These are phyloP conservation scores for Eretmodus cyanostictus DNA, from an alignment of 2,113 vertebrate genomes.

Conservation along the genomic window DNA sequence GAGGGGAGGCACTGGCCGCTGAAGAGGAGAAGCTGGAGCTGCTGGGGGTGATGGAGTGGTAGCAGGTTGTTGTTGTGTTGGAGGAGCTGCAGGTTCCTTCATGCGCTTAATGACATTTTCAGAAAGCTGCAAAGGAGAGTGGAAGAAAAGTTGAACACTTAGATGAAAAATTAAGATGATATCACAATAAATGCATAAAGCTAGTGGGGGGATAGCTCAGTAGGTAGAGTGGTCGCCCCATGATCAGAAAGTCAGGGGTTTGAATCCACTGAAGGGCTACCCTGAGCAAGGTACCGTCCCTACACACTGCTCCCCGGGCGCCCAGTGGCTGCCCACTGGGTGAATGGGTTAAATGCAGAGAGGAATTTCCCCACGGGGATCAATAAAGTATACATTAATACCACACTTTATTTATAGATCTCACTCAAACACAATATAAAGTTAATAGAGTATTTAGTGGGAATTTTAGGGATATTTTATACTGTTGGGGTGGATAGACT, in stretches of 20 bases:
- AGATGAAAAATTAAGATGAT: not conserved
- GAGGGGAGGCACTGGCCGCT: conserved; percentile 30
- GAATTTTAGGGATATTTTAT: not conserved
- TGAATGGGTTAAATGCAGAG: not conserved
- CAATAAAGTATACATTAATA: not conserved
- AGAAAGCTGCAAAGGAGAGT: conserved; percentile 75
- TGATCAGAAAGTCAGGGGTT: not conserved
- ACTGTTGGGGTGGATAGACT: not conserved
- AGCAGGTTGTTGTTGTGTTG: not conserved
- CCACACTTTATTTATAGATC: not conserved
- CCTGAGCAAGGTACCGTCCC: not conserved
- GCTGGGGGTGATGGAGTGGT: not conserved
- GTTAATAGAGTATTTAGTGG: not conserved
- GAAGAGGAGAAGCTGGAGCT: conserved; percentile 19
- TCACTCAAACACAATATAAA: not conserved
- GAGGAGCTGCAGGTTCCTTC: conserved; percentile 79
- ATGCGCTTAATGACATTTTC: conserved; percentile 93
- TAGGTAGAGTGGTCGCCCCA: not conserved
- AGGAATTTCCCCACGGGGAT: not conserved
- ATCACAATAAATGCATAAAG: not conserved
- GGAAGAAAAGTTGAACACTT: not conserved
- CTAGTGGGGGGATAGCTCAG: not conserved
- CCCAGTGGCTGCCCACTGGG: not conserved
- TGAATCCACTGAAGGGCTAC: not conserved
- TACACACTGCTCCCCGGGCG: fast-evolving